A percentile compares a stretch with the other conserved stretches of the same genome.
phyloP scores from a whole-genome alignment of 2,797 vertebrate genomes.

The Rhynchonycteris naso region DNA sequence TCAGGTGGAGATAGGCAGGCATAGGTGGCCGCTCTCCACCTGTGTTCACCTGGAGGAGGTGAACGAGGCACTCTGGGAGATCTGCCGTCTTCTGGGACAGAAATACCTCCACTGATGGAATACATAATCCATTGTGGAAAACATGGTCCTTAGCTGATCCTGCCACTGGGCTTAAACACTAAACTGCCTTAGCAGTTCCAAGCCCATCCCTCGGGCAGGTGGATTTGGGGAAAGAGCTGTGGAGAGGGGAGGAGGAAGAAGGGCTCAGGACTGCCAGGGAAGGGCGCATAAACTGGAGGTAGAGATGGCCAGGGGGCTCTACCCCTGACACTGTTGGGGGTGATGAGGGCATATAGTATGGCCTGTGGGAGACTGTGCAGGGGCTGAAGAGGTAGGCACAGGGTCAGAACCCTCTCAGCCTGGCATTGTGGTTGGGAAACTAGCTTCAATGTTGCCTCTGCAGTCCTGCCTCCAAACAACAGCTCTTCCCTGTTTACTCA shows the following conservation, averaged over 20 bases:
- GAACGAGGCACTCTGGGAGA: not conserved
- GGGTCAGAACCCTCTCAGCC: not conserved
- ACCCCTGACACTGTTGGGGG: not conserved
- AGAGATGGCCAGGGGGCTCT: not conserved
- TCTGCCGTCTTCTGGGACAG: not conserved
- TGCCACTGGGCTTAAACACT: not conserved
- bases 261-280: not conserved
- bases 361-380: rapidly evolving
- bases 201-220: not conserved
- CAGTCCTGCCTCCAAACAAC: not conserved
- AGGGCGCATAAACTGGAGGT: not conserved
- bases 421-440: not conserved
- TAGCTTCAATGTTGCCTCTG: not conserved
- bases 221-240: not conserved
- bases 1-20: not conserved
- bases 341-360: not conserved
- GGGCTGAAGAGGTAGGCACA: not conserved
- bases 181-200: not conserved
- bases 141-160: not conserved
- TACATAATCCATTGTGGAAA: constrained; percentile 4
- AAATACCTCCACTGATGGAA: constrained; percentile 22
- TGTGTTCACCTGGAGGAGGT: not conserved
- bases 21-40: not conserved
- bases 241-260: not conserved
- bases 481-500: not conserved